These are phyloP conservation scores for Nezara viridula DNA, from an alignment of 2,888 invertebrate species.

Conservation along the genomic window DNA sequence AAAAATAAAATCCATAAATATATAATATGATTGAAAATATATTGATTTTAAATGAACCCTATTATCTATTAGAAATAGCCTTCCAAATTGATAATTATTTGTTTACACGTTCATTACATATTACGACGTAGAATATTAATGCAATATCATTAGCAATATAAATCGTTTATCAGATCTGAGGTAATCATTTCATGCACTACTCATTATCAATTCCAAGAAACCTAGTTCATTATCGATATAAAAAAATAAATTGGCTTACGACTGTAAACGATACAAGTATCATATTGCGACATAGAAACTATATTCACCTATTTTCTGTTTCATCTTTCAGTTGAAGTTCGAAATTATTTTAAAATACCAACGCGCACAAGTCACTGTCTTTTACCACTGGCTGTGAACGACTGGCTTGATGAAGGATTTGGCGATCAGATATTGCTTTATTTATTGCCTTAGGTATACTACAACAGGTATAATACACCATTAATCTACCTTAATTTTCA, in stretches of 20 bases:
- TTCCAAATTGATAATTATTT: background rate
- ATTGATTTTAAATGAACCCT: background rate
- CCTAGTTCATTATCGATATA: background rate
- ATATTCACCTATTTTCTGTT: conserved; percentile 16
- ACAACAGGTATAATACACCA: background rate
- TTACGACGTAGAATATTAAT: background rate
- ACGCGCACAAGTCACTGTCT: background rate
- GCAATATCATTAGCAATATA: background rate
- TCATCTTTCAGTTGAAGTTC: background rate
- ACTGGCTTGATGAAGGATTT: background rate
- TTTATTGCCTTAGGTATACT: background rate
- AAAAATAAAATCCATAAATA: too few relatives aligned
- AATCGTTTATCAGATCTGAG: background rate
- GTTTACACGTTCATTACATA: background rate
- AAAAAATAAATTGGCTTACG: background rate
- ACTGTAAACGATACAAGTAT: background rate
- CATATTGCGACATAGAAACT: background rate
- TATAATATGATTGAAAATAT: too few relatives aligned
- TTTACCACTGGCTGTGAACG: background rate
- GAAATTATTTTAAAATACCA: background rate
- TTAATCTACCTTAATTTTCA: background rate
- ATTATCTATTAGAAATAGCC: background rate
- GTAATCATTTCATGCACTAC: background rate
- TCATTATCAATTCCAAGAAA: conserved; percentile 16
- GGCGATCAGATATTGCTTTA: background rate